Conservation (phyloP, 2,888 invertebrate genomes). For the Nematopogon swammerdamellus region DNA sequence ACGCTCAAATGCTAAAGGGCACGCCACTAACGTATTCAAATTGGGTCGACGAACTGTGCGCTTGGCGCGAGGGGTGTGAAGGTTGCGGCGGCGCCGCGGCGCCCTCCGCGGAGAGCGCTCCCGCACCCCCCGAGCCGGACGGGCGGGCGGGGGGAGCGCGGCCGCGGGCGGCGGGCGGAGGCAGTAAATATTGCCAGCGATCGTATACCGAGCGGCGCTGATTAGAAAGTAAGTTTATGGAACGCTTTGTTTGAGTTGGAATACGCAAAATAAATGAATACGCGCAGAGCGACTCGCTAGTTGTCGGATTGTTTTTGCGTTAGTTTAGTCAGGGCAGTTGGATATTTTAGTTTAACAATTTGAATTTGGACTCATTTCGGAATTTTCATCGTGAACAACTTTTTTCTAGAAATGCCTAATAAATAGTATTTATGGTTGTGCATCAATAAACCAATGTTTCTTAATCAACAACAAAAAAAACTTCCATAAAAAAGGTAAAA, state of each 20-base stretch:
- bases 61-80: background rate
- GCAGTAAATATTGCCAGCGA: background rate
- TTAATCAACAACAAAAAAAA: too few relatives aligned
- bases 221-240: background rate
- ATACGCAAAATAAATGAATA: background rate
- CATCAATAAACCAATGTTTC: too few relatives aligned
- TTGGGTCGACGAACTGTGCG: background rate
- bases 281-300: too few relatives aligned
- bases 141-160: background rate
- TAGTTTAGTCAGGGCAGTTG: too few relatives aligned
- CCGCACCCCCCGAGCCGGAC: too few relatives aligned
- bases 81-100: background rate
- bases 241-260: background rate
- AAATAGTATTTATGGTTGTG: too few relatives aligned
- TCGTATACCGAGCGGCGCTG: background rate
- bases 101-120: background rate
- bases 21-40: background rate
- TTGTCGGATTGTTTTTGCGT: too few relatives aligned
- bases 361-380: too few relatives aligned
- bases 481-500: too few relatives aligned
- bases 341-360: too few relatives aligned
- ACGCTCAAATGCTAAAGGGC: background rate
- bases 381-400: too few relatives aligned
- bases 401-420: too few relatives aligned
- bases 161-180: background rate